Conservation (phyloP, 1,140 invertebrate species). For the Thalassaphorura encarpata region DNA sequence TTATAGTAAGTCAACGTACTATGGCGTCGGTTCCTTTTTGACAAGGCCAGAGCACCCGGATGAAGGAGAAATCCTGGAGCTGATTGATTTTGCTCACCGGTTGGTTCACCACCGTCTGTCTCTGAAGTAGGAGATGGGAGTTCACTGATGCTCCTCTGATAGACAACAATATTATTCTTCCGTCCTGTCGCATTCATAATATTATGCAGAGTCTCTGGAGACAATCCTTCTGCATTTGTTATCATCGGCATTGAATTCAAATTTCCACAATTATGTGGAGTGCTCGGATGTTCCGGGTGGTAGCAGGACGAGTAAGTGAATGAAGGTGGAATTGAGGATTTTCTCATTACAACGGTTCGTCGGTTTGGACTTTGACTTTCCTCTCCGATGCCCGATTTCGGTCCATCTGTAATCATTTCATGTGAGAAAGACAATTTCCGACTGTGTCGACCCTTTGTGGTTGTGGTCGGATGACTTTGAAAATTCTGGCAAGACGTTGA, state of each 20-base stretch:
- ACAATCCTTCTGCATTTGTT: no score
- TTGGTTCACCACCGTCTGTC: neutral
- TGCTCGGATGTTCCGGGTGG: no score
- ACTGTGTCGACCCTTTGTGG: neutral
- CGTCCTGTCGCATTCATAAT: no score
- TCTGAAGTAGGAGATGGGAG: neutral
- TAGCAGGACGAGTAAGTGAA: slow-evolving; percentile 2
- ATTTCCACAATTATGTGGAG: no score
- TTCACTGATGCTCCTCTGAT: no score
- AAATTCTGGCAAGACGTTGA: neutral
- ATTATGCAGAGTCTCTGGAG: no score
- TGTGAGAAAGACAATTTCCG: slow-evolving; percentile 2
- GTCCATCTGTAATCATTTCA: slow-evolving; percentile 24
- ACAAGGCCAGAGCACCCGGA: neutral
- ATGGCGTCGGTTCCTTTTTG: slow-evolving; percentile 20
- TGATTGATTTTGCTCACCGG: neutral
- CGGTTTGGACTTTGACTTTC: neutral
- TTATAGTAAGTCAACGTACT: slow-evolving; percentile 28
- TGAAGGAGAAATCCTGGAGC: slow-evolving; percentile 1
- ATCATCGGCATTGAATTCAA: no score
- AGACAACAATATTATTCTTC: no score
- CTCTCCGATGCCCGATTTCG: no score
- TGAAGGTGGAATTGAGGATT: slow-evolving; percentile 6
- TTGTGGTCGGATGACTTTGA: neutral
- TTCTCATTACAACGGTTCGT: neutral